Evolutionary conservation across 92 coral and sea anemone genomes (phyloP).

Genomic region (Desmophyllum pertusum): DNA sequence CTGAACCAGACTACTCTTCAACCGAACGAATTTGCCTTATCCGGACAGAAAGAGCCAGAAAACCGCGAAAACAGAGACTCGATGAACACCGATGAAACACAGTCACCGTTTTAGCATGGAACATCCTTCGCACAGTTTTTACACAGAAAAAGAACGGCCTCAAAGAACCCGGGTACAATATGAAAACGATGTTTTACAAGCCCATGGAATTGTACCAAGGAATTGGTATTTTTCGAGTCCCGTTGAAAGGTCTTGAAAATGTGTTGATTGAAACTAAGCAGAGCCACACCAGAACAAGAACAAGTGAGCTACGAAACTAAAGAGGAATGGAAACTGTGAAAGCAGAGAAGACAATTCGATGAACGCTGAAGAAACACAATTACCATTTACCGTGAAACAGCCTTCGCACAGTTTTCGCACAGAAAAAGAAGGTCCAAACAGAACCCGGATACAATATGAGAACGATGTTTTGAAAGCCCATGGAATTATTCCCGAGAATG

Average conservation of each 20-base stretch:
- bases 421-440: background rate
- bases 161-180: background rate
- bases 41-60: background rate
- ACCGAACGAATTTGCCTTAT: background rate
- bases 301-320: too few species aligned
- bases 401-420: background rate
- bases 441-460: too few species aligned
- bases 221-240: background rate
- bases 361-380: background rate
- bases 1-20: background rate
- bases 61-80: background rate
- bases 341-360: background rate
- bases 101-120: too few species aligned
- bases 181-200: background rate
- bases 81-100: background rate
- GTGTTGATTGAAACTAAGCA: too few species aligned
- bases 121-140: background rate
- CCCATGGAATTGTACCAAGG: background rate
- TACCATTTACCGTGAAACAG: background rate
- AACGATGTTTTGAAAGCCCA: background rate
- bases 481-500: background rate
- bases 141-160: background rate
- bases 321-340: too few species aligned
- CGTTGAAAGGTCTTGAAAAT: background rate
- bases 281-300: too few species aligned